A percentile compares a stretch with the other conserved stretches of the same genome.
Evolutionary conservation across 1,140 invertebrate genomes (phyloP).

Genomic region (Drosophila repleta): DNA sequence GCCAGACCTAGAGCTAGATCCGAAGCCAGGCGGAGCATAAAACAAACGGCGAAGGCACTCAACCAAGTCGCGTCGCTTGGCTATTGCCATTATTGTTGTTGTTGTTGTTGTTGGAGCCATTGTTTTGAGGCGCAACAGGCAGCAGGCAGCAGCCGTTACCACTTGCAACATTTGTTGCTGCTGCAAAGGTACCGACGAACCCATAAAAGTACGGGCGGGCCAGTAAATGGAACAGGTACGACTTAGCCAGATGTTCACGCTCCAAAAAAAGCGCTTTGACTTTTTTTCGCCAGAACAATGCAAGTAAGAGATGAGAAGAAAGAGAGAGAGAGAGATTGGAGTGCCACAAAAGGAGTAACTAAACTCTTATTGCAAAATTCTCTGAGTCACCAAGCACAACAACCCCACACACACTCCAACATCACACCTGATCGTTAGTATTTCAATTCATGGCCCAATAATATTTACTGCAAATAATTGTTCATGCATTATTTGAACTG

Average conservation of each 20-base stretch:
- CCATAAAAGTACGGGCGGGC: conserved; percentile 79
- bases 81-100: conserved; percentile 26
- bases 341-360: conserved; percentile 3
- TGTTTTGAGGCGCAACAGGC: conserved; percentile 49
- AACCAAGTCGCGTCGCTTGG: conserved; percentile 60
- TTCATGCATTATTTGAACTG: conserved; percentile 38
- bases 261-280: conserved; percentile 72
- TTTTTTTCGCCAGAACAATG: conserved; percentile 61
- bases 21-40: conserved; percentile 70
- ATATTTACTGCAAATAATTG: conserved; percentile 69
- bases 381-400: conserved; percentile 29
- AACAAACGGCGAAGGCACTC: conserved; percentile 73
- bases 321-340: conserved; percentile 1
- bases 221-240: conserved; percentile 78
- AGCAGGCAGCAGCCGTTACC: conserved; percentile 56
- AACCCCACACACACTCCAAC: neutral
- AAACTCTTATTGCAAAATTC: conserved; percentile 7
- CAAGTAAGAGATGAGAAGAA: conserved; percentile 19
- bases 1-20: conserved; percentile 49
- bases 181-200: conserved; percentile 68
- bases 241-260: conserved; percentile 73
- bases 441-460: conserved; percentile 58
- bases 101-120: conserved; percentile 31
- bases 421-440: conserved; percentile 27
- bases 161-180: conserved; percentile 58